A percentile compares a stretch with the other conserved stretches of the same genome.
These are phyloP conservation scores for Embidobia sp. DNA, from an alignment of 2,888 invertebrate species.

Conservation along the genomic window DNA sequence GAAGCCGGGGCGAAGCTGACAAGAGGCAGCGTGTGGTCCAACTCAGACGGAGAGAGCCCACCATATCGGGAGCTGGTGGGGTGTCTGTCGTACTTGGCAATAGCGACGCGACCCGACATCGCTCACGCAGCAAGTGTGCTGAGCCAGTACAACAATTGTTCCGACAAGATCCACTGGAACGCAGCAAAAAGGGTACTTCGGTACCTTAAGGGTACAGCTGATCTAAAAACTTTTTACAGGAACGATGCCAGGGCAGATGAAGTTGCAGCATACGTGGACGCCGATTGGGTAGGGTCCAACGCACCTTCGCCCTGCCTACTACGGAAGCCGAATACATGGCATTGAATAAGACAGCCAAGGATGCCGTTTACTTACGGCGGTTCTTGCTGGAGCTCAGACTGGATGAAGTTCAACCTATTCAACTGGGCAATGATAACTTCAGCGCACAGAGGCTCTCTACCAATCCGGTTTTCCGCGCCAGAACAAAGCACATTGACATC, in stretches of 20 bases:
- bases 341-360: background rate
- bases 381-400: background rate
- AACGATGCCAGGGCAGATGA: too few species aligned
- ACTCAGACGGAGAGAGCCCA: constrained; percentile 15
- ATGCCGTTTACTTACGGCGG: background rate
- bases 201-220: background rate
- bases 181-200: constrained; percentile 2
- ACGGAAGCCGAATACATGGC: constrained; percentile 10
- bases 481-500: constrained; percentile 10
- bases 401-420: background rate
- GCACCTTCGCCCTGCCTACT: background rate
- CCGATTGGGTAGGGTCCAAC: constrained; percentile 8
- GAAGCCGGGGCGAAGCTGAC: constrained; percentile 12
- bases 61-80: constrained; percentile 53
- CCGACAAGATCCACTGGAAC: constrained; percentile 39
- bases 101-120: constrained; percentile 26
- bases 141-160: constrained; percentile 10
- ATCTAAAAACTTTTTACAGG: too few species aligned
- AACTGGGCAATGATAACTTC: background rate
- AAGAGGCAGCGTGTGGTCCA: constrained; percentile 9
- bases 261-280: too few species aligned
- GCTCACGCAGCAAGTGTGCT: background rate
- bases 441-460: constrained; percentile 1
- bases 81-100: constrained; percentile 44
- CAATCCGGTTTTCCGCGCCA: constrained; percentile 2